Conservation (phyloP, 2,888 invertebrate species). For the Lasioglossum morio region DNA sequence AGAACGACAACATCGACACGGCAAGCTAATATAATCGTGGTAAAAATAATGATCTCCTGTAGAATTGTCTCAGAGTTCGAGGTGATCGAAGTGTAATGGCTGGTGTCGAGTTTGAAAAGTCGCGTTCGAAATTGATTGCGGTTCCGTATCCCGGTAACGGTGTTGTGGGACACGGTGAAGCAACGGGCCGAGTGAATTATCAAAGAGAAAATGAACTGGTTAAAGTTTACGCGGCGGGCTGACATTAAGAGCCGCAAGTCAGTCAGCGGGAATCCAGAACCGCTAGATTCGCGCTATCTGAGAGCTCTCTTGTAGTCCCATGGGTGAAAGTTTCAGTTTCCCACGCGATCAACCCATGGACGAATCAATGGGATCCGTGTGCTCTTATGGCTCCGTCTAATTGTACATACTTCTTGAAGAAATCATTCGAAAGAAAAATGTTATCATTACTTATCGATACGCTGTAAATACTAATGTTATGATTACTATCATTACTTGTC, state of each 20-base stretch:
- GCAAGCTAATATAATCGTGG: too few relatives aligned
- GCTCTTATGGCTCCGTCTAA: constrained; percentile 26
- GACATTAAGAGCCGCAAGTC: constrained; percentile 57
- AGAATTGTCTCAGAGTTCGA: not conserved
- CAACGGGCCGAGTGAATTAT: constrained; percentile 16
- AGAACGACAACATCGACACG: too few relatives aligned
- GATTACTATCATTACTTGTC: too few relatives aligned
- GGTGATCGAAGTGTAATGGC: not conserved
- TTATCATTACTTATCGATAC: too few relatives aligned
- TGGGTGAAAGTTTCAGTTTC: constrained; percentile 83
- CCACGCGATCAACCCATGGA: constrained; percentile 70
- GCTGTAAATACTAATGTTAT: too few relatives aligned
- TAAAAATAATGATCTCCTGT: not conserved
- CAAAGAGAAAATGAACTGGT: constrained; percentile 31
- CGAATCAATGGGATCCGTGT: constrained; percentile 48
- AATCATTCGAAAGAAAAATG: not conserved
- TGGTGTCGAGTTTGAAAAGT: not conserved
- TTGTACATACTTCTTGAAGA: constrained; percentile 1
- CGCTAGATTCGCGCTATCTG: constrained; percentile 71
- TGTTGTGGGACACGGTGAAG: constrained; percentile 7
- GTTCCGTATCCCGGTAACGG: not conserved
- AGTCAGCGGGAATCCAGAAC: constrained; percentile 61
- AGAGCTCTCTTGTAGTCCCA: constrained; percentile 73
- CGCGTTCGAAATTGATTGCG: not conserved
- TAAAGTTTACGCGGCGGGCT: constrained; percentile 23